A percentile compares a stretch with the other conserved stretches of the same genome.
Evolutionary conservation across 30 jellyfish, hydroid and myxozoan species (phyloP).

Genomic region (Chrysaora quinquecirrha): DNA sequence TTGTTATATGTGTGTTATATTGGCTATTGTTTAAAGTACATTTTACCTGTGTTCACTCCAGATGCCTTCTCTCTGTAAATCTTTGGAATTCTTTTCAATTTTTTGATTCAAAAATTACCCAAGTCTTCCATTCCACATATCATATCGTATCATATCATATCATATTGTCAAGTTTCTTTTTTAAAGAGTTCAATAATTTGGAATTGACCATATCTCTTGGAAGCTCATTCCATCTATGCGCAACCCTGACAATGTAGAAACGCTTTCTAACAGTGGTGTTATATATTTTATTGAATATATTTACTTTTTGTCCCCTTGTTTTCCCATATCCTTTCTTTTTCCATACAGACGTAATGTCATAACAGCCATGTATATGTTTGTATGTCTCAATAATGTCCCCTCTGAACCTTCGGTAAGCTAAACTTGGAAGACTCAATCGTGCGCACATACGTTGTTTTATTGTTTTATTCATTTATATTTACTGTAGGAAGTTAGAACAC

Average conservation of each 20-base stretch:
- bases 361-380: slow-evolving; percentile 38
- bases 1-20: too few relatives aligned
- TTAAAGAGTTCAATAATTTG: slow-evolving; percentile 33
- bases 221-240: slow-evolving; percentile 39
- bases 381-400: slow-evolving; percentile 50
- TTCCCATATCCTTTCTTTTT: slow-evolving; percentile 29
- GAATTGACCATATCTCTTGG: slow-evolving; percentile 42
- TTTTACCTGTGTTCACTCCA: too few relatives aligned
- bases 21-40: too few relatives aligned
- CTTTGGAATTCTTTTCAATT: too few relatives aligned
- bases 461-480: too few relatives aligned
- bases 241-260: slow-evolving; percentile 54
- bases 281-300: slow-evolving; percentile 14
- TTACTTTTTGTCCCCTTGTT: slow-evolving; percentile 33
- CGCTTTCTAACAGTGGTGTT: slow-evolving; percentile 37
- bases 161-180: slow-evolving; percentile 60
- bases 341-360: slow-evolving; percentile 34
- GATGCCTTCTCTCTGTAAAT: too few relatives aligned
- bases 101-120: too few relatives aligned
- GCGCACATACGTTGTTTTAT: too few relatives aligned
- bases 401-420: slow-evolving; percentile 31
- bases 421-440: slow-evolving; percentile 3
- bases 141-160: too few relatives aligned
- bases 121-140: too few relatives aligned
- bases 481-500: too few relatives aligned